Percentiles rank a stretch among this genome's conserved stretches.
Conservation (phyloP, 1,140 invertebrate species). For the Aradophagus sp. region DNA sequence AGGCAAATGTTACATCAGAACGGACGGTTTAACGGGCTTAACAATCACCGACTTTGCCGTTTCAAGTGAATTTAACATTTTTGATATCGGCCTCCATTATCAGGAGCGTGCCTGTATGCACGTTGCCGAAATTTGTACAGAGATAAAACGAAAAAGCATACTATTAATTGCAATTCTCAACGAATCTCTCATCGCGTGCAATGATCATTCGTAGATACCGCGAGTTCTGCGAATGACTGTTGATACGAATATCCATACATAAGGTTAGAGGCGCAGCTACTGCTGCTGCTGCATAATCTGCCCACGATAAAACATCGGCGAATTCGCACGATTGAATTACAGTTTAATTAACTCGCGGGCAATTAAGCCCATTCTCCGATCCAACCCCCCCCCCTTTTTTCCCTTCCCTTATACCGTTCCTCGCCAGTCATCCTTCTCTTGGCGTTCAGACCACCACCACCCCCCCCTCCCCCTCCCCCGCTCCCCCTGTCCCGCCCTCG, state of each 20-base stretch:
- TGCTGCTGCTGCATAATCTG: constrained; percentile 58
- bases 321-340: constrained; percentile 74
- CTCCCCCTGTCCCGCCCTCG: constrained; percentile 13
- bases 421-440: constrained; percentile 25
- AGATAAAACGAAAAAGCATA: constrained; percentile 46
- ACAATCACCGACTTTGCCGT: too few species aligned
- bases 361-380: constrained; percentile 65
- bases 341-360: constrained; percentile 74
- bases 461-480: background rate
- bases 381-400: constrained; percentile 9
- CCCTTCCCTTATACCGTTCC: constrained; percentile 1
- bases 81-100: constrained; percentile 25
- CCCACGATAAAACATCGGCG: constrained; percentile 71
- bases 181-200: constrained; percentile 44
- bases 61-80: constrained; percentile 25
- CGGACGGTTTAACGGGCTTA: too few species aligned
- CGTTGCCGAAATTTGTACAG: constrained; percentile 36
- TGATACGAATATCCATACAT: constrained; percentile 40
- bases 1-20: too few species aligned
- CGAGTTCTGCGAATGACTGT: constrained; percentile 41
- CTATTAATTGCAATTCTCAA: constrained; percentile 35
- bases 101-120: constrained; percentile 11
- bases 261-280: constrained; percentile 48
- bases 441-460: background rate
- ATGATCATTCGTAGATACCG: constrained; percentile 41